Conservation (phyloP, 2,797 vertebrate species). For the Sarcophilus harrisii region DNA sequence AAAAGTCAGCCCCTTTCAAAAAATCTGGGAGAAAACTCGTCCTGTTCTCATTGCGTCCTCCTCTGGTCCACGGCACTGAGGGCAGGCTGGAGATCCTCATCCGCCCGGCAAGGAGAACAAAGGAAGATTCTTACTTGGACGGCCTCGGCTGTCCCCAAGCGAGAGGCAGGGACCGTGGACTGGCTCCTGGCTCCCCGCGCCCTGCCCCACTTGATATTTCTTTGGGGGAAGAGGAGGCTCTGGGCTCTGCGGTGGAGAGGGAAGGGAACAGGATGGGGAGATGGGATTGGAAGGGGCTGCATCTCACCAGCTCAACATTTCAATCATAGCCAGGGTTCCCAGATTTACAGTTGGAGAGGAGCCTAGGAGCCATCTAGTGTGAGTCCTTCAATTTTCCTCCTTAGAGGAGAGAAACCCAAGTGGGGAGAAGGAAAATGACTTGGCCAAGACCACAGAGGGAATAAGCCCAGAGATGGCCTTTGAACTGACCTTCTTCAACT, state of each 20-base stretch:
- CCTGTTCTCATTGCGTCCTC: not conserved
- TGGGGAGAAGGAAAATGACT: not conserved
- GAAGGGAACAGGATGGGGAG: not conserved
- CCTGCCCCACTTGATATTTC: not conserved
- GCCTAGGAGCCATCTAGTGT: not conserved
- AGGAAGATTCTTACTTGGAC: not conserved
- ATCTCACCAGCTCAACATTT: not conserved
- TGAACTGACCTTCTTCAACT: not conserved
- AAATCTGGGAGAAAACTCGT: no score
- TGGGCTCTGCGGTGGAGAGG: not conserved
- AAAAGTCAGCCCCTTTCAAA: accelerated
- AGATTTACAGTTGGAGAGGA: not conserved
- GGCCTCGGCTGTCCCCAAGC: not conserved
- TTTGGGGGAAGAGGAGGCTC: not conserved
- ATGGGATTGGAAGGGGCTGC: not conserved
- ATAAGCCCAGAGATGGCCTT: not conserved
- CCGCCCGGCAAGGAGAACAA: not conserved
- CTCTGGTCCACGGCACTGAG: not conserved
- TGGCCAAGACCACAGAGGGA: not conserved
- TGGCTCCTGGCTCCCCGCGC: no score
- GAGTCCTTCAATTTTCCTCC: not conserved
- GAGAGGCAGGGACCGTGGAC: not conserved
- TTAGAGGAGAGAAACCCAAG: not conserved
- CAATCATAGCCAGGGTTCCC: not conserved
- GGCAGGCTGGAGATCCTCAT: accelerated